Evolutionary conservation across 2,888 invertebrate genomes (phyloP).

Genomic region (Tetragonula carbonaria): DNA sequence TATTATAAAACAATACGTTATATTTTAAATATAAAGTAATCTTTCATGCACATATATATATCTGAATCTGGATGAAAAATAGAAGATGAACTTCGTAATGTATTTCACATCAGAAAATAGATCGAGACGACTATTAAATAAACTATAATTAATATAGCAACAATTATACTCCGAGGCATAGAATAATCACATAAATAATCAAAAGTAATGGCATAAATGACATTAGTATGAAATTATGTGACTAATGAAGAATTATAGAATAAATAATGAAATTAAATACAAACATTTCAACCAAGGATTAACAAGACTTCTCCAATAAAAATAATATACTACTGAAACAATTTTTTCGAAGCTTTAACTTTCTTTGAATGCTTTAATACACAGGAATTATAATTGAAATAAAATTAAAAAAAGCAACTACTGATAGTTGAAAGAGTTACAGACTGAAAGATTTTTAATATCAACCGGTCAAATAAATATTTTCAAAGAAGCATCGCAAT

Average conservation of each 20-base stretch:
- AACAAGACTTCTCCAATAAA: slow-evolving; percentile 48
- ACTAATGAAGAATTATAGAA: slow-evolving; percentile 17
- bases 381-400: neutral
- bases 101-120: neutral
- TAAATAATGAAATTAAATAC: slow-evolving; percentile 1
- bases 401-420: slow-evolving; percentile 41
- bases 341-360: slow-evolving; percentile 16
- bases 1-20: neutral
- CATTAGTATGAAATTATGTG: slow-evolving; percentile 2
- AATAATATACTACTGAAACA: slow-evolving; percentile 1
- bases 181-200: neutral
- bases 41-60: slow-evolving; percentile 29
- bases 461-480: slow-evolving; percentile 11
- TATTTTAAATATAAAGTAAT: neutral
- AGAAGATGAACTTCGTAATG: neutral
- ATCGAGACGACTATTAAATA: neutral
- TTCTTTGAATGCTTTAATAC: slow-evolving; percentile 23
- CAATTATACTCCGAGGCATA: slow-evolving; percentile 37
- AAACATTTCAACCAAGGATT: slow-evolving; percentile 47
- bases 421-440: slow-evolving; percentile 14
- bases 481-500: slow-evolving; percentile 35
- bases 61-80: neutral
- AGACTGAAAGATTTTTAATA: slow-evolving; percentile 17
- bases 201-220: neutral
- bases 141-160: neutral